These are phyloP conservation scores for Pteronura brasiliensis DNA, from an alignment of 2,113 vertebrate species.

Conservation along the genomic window DNA sequence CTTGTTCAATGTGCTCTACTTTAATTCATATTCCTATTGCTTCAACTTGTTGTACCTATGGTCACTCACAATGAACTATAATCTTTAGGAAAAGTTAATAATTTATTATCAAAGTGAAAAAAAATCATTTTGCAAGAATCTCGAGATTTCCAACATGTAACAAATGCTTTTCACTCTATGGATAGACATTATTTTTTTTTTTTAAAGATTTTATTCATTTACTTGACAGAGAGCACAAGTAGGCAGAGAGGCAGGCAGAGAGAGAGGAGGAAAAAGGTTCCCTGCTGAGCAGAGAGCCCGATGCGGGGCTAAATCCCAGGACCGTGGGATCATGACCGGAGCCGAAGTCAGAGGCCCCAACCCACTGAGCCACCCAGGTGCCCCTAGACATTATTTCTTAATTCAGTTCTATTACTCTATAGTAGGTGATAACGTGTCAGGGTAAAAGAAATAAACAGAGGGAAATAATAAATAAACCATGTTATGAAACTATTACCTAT, in stretches of 20 bases:
- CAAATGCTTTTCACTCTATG: not conserved
- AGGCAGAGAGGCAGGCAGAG: too few species aligned
- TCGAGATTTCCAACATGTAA: not conserved
- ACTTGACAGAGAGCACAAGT: too few species aligned
- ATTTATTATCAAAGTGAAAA: not conserved
- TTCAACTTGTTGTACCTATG: not conserved
- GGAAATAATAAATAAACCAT: not conserved
- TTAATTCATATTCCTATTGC: not conserved
- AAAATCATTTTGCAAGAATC: not conserved
- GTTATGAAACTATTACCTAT: not conserved
- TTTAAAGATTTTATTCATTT: not conserved
- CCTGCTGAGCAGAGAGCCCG: too few species aligned
- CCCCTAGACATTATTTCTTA: not conserved
- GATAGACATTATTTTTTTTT: not conserved
- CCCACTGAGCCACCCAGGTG: too few species aligned
- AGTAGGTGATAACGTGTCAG: not conserved
- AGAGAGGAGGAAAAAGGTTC: too few species aligned
- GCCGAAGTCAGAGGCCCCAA: too few species aligned
- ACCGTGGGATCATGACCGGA: too few species aligned
- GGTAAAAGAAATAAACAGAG: not conserved
- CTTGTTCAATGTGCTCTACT: not conserved
- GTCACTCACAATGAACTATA: not conserved
- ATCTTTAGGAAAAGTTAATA: not conserved
- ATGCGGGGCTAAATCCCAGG: too few species aligned
- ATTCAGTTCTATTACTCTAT: not conserved